phyloP scores from a whole-genome alignment of 2,888 invertebrate species.

The Tethea ocularis region DNA sequence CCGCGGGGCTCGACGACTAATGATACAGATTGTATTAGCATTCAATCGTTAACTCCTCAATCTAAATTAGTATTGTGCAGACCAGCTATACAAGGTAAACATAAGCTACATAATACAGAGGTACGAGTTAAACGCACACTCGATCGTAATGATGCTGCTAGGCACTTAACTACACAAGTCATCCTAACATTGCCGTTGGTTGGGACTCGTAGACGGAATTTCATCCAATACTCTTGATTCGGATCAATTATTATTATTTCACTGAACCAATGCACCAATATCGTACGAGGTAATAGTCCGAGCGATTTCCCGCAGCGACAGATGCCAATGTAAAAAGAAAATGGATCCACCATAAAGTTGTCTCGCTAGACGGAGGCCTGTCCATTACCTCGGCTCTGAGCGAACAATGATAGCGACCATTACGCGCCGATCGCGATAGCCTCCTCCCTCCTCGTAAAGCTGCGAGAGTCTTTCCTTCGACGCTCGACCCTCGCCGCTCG shows the following conservation, averaged over 20 bases:
- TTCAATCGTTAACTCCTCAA: too few species aligned
- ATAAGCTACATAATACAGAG: too few species aligned
- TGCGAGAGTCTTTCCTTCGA: not conserved
- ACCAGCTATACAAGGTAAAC: too few species aligned
- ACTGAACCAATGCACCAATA: not conserved
- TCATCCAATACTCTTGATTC: not conserved
- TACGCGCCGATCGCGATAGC: slow-evolving; percentile 1
- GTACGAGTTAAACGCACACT: too few species aligned
- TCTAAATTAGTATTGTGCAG: too few species aligned
- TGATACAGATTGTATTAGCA: too few species aligned
- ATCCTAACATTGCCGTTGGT: too few species aligned
- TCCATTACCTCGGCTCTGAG: not conserved
- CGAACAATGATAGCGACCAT: slow-evolving; percentile 4
- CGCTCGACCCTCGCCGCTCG: not conserved
- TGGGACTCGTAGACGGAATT: too few species aligned
- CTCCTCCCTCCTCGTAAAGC: not conserved
- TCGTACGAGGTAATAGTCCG: not conserved
- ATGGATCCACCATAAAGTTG: not conserved
- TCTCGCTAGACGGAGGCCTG: not conserved
- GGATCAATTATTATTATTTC: not conserved
- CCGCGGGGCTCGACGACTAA: too few species aligned
- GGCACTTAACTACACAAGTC: too few species aligned
- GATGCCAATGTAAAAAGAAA: not conserved
- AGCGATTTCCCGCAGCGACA: not conserved
- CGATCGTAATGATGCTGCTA: too few species aligned